Evolutionary conservation across 2,888 invertebrate species (phyloP).

Genomic region (Nephrotoma guestfalica): DNA sequence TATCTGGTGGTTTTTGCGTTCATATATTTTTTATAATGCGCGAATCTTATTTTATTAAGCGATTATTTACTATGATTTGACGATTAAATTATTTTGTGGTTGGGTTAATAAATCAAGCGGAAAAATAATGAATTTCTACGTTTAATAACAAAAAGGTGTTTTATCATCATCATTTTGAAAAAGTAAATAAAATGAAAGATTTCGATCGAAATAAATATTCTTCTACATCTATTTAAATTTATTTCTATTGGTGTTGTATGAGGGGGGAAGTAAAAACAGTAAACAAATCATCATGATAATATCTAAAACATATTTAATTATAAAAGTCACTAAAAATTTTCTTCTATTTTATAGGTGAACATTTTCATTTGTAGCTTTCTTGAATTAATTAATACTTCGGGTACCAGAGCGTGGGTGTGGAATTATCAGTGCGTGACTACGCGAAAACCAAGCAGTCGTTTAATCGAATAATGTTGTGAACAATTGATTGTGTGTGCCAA

Average conservation of each 20-base stretch:
- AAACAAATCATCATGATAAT: not conserved
- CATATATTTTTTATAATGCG: not conserved
- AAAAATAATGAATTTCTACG: not conserved
- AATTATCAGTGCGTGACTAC: no score
- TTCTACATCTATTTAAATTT: not conserved
- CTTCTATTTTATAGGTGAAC: not conserved
- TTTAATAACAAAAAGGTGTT: not conserved
- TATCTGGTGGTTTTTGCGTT: not conserved
- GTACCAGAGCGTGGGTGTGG: not conserved
- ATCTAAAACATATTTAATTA: not conserved
- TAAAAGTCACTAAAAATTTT: not conserved
- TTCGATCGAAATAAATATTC: not conserved
- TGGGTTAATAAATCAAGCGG: not conserved
- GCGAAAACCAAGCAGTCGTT: no score
- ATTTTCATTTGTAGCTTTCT: not conserved
- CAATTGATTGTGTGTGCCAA: no score
- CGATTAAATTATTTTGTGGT: not conserved
- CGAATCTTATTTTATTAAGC: not conserved
- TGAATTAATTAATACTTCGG: not conserved
- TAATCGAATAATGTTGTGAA: no score
- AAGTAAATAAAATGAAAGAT: not conserved
- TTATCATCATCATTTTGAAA: not conserved
- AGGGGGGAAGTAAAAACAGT: not conserved
- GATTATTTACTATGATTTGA: not conserved
- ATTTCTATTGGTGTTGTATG: not conserved